Conservation (phyloP, 2,113 vertebrate species). For the Furnarius figulus region DNA sequence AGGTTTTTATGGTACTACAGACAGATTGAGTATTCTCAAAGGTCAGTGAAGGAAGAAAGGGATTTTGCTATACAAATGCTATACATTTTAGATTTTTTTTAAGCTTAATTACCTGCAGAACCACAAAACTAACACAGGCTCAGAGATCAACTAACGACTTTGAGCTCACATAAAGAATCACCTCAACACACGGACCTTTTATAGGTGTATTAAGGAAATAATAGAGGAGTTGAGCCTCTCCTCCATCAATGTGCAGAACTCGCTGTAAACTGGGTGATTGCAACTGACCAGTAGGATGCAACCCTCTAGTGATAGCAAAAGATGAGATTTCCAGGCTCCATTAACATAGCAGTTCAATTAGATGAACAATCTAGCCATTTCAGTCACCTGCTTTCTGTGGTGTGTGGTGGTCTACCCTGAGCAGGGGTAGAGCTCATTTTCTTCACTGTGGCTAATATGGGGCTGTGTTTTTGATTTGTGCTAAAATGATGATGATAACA, state of each 20-base stretch:
- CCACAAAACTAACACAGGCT: neutral
- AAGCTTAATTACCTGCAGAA: conserved; percentile 24
- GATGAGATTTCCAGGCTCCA: neutral
- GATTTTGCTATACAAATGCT: conserved; percentile 45
- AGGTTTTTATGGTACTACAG: conserved; percentile 23
- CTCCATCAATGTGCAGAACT: neutral
- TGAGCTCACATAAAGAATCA: neutral
- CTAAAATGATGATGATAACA: neutral
- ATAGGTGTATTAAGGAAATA: neutral
- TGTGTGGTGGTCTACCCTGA: neutral
- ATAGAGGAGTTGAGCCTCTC: neutral
- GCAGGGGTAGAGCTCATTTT: neutral
- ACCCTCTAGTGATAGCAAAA: neutral
- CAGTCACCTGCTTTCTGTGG: neutral
- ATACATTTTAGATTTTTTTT: conserved; percentile 5
- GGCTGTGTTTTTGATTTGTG: neutral
- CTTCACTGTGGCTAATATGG: neutral
- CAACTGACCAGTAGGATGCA: neutral
- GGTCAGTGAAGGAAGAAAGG: neutral
- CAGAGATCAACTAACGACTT: neutral
- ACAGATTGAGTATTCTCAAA: conserved; percentile 1
- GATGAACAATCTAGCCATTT: neutral
- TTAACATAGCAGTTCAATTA: neutral
- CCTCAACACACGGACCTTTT: neutral
- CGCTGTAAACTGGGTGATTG: neutral